A percentile compares a stretch with the other conserved stretches of the same genome.
Conservation (phyloP, 2,797 vertebrate species). For the Sebastes dallii region DNA sequence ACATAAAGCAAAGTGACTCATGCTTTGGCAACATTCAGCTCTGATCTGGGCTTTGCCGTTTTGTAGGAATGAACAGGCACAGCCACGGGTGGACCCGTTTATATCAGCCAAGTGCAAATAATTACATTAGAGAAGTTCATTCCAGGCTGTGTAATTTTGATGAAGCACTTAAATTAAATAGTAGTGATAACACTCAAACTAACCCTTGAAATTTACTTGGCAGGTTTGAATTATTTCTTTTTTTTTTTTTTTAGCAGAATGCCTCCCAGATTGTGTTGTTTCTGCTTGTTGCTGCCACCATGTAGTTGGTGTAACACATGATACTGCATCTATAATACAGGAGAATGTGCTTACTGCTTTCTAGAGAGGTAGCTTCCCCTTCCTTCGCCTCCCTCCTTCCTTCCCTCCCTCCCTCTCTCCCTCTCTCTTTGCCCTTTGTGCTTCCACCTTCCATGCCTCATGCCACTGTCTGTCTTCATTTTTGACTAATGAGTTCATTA, state of each 20-base stretch:
- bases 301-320: slow-evolving; percentile 16
- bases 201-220: slow-evolving; percentile 24
- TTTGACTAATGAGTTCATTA: slow-evolving; percentile 80
- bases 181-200: slow-evolving; percentile 25
- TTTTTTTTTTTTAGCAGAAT: slow-evolving; percentile 1
- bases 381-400: not conserved
- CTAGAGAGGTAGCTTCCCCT: not conserved
- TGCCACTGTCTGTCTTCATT: slow-evolving; percentile 78
- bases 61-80: slow-evolving; percentile 33
- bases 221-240: not conserved
- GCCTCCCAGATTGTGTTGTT: slow-evolving; percentile 7
- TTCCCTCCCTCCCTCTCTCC: not conserved
- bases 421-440: slow-evolving; percentile 54
- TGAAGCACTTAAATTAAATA: slow-evolving; percentile 46
- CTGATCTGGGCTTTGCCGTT: slow-evolving; percentile 32
- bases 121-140: slow-evolving; percentile 43
- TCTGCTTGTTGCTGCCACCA: slow-evolving; percentile 6
- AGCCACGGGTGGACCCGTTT: slow-evolving; percentile 36
- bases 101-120: slow-evolving; percentile 51
- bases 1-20: slow-evolving; percentile 52
- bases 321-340: slow-evolving; percentile 54
- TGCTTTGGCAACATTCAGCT: slow-evolving; percentile 39
- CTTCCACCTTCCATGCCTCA: slow-evolving; percentile 49
- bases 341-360: slow-evolving; percentile 35
- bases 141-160: slow-evolving; percentile 40